phyloP scores from a whole-genome alignment of 2,113 vertebrate species.

The Sceloporus tristichus region DNA sequence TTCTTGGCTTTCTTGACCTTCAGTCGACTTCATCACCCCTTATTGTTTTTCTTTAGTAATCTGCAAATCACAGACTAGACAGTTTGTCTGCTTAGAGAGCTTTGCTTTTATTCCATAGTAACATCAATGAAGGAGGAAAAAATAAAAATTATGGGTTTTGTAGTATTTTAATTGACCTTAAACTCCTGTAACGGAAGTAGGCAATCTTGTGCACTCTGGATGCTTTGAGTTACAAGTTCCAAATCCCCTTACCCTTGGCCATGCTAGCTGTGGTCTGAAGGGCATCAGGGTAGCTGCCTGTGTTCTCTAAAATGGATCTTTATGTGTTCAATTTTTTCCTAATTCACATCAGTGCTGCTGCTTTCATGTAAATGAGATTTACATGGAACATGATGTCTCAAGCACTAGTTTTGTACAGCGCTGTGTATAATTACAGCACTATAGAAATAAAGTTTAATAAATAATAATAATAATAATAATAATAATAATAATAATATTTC shows the following conservation, averaged over 20 bases:
- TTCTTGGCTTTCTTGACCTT: constrained; percentile 4
- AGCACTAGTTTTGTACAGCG: background rate
- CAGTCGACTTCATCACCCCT: background rate
- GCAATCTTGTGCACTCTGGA: background rate
- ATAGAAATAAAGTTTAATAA: too few species aligned
- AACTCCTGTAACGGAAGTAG: background rate
- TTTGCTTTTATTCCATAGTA: background rate
- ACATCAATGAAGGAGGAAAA: background rate
- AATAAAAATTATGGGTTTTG: background rate
- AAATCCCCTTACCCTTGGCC: background rate
- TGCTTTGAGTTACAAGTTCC: background rate
- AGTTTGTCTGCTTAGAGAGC: background rate
- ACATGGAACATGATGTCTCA: constrained; percentile 6
- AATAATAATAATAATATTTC: too few species aligned
- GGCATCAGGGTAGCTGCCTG: background rate
- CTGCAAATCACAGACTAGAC: background rate
- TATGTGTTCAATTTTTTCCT: background rate
- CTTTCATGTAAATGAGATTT: constrained; percentile 1
- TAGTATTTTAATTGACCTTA: background rate
- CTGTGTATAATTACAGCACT: too few species aligned
- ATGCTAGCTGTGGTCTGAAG: background rate
- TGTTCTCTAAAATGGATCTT: background rate
- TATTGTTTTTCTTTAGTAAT: background rate
- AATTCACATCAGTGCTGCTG: background rate
- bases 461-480: too few species aligned